Conservation (phyloP, 2,888 invertebrate genomes). For the Maniola hyperantus region DNA sequence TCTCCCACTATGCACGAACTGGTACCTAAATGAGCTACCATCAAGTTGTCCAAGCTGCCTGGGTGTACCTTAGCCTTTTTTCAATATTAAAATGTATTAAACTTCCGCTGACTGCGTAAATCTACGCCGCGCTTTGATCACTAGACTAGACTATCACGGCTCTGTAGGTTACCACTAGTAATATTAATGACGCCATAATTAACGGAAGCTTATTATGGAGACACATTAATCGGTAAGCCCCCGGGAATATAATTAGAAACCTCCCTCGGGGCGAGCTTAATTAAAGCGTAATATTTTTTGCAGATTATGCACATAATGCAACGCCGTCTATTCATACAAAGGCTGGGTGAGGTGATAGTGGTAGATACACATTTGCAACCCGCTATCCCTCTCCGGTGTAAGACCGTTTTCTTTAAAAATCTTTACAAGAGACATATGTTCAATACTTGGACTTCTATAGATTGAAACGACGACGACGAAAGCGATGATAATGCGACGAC, state of each 20-base stretch:
- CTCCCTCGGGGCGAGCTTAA: conserved; percentile 46
- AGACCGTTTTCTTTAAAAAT: neutral
- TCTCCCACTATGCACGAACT: too few relatives aligned
- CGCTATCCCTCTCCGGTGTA: neutral
- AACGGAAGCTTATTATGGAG: conserved; percentile 41
- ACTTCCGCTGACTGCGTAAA: neutral
- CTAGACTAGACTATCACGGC: neutral
- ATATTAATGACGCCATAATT: conserved; percentile 6
- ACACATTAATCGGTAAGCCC: conserved; percentile 45
- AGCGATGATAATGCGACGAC: too few relatives aligned
- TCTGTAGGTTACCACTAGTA: neutral
- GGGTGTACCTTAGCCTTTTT: too few relatives aligned
- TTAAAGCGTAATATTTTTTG: conserved; percentile 49
- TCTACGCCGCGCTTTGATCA: neutral
- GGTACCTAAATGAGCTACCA: too few relatives aligned
- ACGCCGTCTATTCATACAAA: conserved; percentile 23
- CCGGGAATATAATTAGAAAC: conserved; percentile 48
- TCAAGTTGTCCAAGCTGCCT: too few relatives aligned
- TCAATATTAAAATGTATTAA: neutral
- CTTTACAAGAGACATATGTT: neutral
- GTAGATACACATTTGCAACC: neutral
- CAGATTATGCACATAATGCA: conserved; percentile 37
- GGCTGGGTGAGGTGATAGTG: neutral
- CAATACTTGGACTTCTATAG: neutral
- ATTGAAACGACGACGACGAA: too few relatives aligned